Base-by-base conservation (phyloP, 2,888 invertebrate species). In the Deilephila elpenor region DNA sequence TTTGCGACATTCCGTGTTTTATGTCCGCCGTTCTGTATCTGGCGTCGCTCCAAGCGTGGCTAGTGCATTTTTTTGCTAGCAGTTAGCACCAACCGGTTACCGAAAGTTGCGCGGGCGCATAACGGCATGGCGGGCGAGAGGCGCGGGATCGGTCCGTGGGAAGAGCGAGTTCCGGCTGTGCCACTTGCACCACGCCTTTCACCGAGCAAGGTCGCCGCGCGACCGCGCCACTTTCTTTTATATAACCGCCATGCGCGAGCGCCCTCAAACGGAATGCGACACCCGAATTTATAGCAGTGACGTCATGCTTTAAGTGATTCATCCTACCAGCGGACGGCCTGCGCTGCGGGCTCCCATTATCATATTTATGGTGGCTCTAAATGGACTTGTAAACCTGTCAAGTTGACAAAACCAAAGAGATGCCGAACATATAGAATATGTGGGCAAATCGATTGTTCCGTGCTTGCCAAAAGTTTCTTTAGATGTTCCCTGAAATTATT, bases 161-260 rank as follows among this genome's bases (percentile, higher is more conserved):
- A 93, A 92, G 93, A 89, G 89, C 86, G 84, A 93, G 93, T 91
- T 93, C 94, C 93, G 94, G 93, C 91, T 93, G 93, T 88, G 89
- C 93, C 88, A 93, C 91, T 93, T 93, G 91, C 88, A 85, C 85
- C 89, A 86, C 89, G 90, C 94, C 94, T 94, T 94, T 94, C 93
- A 93, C 93, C 93, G 88, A 85, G 87, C 89, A 93, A 94, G 94
- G 94, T 94, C 94, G 94, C 84, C 80, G 82, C 90, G 90, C 91
- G 93, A 90, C 93, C 93, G 91, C 88, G 91, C 93, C 90, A 94
- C 94, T 94, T 94, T 94, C 94, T 93, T 94, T 93, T 92, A 93
- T 92, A 92, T 91, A 93, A 91, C 92, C 87, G 86, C 74, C 76
- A 80, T 82, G 84, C 80, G 83, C 80, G 79, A 82, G 84, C 87